Evolutionary conservation across 2,797 vertebrate genomes (phyloP).

Genomic region (Oreonectes daqikongensis): DNA sequence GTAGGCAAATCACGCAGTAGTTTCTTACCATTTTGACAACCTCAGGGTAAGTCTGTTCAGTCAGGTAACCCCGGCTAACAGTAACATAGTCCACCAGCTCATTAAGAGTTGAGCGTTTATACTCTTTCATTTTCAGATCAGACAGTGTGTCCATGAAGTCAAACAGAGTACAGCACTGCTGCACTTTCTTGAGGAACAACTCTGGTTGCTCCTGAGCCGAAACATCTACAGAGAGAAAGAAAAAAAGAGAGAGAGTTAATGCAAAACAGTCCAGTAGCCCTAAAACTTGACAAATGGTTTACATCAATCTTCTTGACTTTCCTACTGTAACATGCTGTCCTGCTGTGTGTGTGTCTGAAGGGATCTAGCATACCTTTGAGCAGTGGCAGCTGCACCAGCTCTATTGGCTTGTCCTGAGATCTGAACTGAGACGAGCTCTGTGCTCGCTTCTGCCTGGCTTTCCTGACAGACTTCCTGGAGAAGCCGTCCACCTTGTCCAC

Average conservation of each 20-base stretch:
- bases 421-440: constrained; percentile 99
- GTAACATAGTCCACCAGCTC: constrained; percentile 99
- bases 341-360: not conserved
- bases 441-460: constrained; percentile 98
- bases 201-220: constrained; percentile 96
- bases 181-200: constrained; percentile 99
- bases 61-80: constrained; percentile 98
- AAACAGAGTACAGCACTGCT: constrained; percentile 99
- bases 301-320: not conserved
- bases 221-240: constrained; percentile 81
- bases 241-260: not conserved
- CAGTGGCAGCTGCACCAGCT: constrained; percentile 95
- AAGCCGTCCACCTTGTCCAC: constrained; percentile 99
- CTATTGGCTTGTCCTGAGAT: constrained; percentile 99
- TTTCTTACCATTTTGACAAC: constrained; percentile 98
- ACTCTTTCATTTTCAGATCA: constrained; percentile 99
- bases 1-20: not conserved
- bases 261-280: not conserved
- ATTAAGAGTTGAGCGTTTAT: constrained; percentile 99
- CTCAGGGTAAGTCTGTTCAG: constrained; percentile 98
- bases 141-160: constrained; percentile 99
- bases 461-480: constrained; percentile 99
- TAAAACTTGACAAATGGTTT: constrained; percentile 7
- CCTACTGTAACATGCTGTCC: not conserved
- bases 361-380: constrained; percentile 88